Conservation (phyloP, 92 coral and sea anemone species). For the Nematostella vectensis region DNA sequence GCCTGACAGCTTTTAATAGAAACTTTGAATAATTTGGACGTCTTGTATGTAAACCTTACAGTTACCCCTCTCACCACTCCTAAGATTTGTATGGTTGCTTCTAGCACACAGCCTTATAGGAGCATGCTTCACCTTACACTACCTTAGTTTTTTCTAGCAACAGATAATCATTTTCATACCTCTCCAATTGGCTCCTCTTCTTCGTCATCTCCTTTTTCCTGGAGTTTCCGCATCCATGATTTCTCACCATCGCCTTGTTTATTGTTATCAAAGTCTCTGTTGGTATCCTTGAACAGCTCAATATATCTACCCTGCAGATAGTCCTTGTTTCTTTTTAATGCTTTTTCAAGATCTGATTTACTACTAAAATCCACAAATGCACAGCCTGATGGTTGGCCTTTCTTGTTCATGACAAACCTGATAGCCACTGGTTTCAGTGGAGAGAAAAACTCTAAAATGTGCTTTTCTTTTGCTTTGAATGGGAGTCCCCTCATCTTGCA, state of each 20-base stretch:
- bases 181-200: constrained; percentile 85
- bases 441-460: constrained; percentile 69
- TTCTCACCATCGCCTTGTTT: constrained; percentile 25
- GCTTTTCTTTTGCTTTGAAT: constrained; percentile 62
- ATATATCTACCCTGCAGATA: constrained; percentile 82
- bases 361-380: constrained; percentile 85
- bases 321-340: constrained; percentile 73
- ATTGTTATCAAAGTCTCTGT: constrained; percentile 2
- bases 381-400: constrained; percentile 67
- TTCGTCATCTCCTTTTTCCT: constrained; percentile 37
- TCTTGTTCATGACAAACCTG: constrained; percentile 53
- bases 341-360: constrained; percentile 65
- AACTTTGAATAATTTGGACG: too few species aligned
- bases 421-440: constrained; percentile 60
- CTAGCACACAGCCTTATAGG: too few species aligned
- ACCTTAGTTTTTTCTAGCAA: too few species aligned
- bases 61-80: too few species aligned
- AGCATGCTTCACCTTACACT: too few species aligned
- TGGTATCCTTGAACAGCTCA: constrained; percentile 74
- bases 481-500: constrained; percentile 89
- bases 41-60: too few species aligned
- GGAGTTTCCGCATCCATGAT: constrained; percentile 81
- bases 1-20: too few species aligned
- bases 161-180: too few species aligned
- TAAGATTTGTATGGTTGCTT: too few species aligned